Evolutionary conservation across 2,888 invertebrate genomes (phyloP).

Genomic region (Aphodius sticticus): DNA sequence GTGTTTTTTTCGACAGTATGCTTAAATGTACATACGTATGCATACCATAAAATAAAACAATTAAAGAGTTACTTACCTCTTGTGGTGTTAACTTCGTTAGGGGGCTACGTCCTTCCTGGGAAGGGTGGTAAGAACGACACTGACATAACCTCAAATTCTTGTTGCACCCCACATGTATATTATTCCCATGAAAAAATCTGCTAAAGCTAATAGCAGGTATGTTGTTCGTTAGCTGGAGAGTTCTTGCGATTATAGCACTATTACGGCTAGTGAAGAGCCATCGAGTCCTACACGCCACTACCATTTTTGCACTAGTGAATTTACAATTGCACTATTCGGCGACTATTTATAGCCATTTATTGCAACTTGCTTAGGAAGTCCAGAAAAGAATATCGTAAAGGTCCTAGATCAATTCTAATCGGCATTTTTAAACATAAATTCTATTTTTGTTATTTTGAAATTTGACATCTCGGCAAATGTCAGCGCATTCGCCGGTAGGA

Average conservation of each 20-base stretch:
- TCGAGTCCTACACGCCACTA: constrained; percentile 49
- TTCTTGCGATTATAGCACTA: constrained; percentile 45
- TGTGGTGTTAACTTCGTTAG: constrained; percentile 55
- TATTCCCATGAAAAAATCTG: constrained; percentile 6
- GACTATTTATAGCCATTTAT: constrained; percentile 14
- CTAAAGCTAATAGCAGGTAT: not conserved
- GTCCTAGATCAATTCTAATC: constrained; percentile 32
- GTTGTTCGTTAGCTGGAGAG: constrained; percentile 42
- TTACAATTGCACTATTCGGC: constrained; percentile 21
- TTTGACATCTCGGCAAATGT: constrained; percentile 38
- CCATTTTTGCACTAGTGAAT: constrained; percentile 47
- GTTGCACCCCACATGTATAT: constrained; percentile 14
- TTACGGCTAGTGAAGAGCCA: constrained; percentile 49
- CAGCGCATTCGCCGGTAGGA: constrained; percentile 27
- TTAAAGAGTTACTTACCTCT: constrained; percentile 51
- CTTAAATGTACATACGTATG: not conserved
- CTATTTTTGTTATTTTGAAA: constrained; percentile 44
- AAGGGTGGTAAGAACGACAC: constrained; percentile 43
- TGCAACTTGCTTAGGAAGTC: constrained; percentile 5
- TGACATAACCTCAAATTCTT: constrained; percentile 47
- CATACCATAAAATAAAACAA: constrained; percentile 6
- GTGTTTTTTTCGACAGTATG: not conserved
- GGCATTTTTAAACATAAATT: constrained; percentile 37
- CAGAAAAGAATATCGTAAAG: constrained; percentile 23
- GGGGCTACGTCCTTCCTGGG: constrained; percentile 50